Evolutionary conservation across 2,113 vertebrate genomes (phyloP).

Genomic region (Pangasianodon gigas): DNA sequence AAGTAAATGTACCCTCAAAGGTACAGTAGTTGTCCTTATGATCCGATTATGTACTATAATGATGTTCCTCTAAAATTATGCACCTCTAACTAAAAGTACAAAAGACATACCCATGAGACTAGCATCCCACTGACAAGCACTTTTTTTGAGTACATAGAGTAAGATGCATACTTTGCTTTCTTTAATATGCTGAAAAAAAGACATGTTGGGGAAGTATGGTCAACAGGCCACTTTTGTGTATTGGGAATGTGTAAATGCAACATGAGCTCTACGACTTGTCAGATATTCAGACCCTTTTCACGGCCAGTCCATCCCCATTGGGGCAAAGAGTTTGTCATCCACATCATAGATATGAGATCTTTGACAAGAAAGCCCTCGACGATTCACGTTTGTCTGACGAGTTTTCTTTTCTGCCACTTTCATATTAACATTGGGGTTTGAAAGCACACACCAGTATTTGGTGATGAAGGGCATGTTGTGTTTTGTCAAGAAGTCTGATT

Average conservation of each 20-base stretch:
- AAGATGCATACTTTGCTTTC: background rate
- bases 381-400: background rate
- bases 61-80: background rate
- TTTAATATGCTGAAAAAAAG: background rate
- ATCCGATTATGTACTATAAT: background rate
- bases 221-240: background rate
- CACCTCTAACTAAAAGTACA: background rate
- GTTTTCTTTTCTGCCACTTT: background rate
- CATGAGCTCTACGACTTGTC: background rate
- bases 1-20: background rate
- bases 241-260: background rate
- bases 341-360: conserved; percentile 40
- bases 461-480: background rate
- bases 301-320: background rate
- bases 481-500: background rate
- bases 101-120: background rate
- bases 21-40: conserved; percentile 1
- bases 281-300: conserved; percentile 1
- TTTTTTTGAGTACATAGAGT: background rate
- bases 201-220: background rate
- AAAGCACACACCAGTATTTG: background rate
- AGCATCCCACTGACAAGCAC: background rate
- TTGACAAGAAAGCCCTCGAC: conserved; percentile 28
- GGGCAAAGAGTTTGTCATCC: background rate
- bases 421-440: background rate